Evolutionary conservation across 23 tunicate species (phyloP).

Genomic region (Ascidia mentula): DNA sequence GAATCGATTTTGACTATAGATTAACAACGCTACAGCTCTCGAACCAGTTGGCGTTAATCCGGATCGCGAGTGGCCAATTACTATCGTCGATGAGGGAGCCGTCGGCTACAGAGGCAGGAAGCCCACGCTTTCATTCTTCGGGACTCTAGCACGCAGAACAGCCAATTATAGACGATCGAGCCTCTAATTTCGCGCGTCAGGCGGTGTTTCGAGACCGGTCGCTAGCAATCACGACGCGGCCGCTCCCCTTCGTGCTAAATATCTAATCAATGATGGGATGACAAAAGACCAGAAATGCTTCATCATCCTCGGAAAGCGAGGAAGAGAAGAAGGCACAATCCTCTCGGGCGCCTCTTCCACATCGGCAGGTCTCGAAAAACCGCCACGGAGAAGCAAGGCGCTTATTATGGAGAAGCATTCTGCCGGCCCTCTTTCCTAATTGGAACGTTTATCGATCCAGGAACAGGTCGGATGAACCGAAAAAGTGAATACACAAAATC

Average conservation of each 20-base stretch:
- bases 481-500: too few species aligned
- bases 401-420: too few species aligned
- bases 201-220: neutral
- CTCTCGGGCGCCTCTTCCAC: too few species aligned
- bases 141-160: neutral
- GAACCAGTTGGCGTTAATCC: neutral
- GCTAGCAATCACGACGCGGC: neutral
- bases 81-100: neutral
- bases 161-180: neutral
- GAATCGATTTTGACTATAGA: too few species aligned
- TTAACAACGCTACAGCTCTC: too few species aligned
- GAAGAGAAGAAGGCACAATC: too few species aligned
- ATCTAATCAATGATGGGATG: neutral
- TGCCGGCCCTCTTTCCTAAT: too few species aligned
- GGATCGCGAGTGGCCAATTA: neutral
- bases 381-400: too few species aligned
- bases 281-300: neutral
- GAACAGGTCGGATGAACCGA: too few species aligned
- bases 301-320: neutral
- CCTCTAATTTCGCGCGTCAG: neutral
- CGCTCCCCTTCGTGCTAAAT: slow-evolving; percentile 2
- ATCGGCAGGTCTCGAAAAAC: too few species aligned
- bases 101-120: neutral
- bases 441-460: too few species aligned
- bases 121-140: neutral